Evolutionary conservation across 2,113 vertebrate species (phyloP).

Genomic region (Zosterops hypoxanthus): DNA sequence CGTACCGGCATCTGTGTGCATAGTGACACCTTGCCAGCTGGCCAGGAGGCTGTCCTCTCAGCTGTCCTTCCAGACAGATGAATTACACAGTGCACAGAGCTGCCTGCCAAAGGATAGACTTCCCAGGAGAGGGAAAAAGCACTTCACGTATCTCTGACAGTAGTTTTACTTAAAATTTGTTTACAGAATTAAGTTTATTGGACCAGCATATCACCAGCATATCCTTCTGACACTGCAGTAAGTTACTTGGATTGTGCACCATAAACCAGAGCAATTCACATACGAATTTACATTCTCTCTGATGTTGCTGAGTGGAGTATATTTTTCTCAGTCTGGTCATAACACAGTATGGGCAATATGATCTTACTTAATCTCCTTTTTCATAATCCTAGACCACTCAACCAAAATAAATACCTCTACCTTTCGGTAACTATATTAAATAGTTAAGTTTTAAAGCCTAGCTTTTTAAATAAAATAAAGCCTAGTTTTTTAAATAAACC

Average conservation of each 20-base stretch:
- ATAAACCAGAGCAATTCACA: background rate
- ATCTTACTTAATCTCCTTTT: constrained; percentile 12
- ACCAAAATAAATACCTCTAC: background rate
- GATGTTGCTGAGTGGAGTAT: background rate
- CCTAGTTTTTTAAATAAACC: background rate
- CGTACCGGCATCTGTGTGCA: background rate
- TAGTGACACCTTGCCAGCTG: constrained; percentile 55
- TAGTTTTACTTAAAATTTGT: constrained; percentile 32
- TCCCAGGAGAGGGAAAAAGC: background rate
- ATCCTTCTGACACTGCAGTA: background rate
- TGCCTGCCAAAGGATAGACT: constrained; percentile 25
- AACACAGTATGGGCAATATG: background rate
- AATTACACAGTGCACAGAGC: constrained; percentile 7
- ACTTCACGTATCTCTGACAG: background rate
- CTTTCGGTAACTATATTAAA: background rate
- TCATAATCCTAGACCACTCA: background rate
- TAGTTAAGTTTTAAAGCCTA: background rate
- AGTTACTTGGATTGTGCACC: background rate
- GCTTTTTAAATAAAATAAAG: background rate
- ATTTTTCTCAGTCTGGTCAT: constrained; percentile 12
- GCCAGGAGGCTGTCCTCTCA: constrained; percentile 37
- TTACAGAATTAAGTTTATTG: constrained; percentile 10
- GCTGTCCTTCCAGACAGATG: constrained; percentile 52
- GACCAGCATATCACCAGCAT: background rate
- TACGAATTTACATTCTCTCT: background rate